Evolutionary conservation across 2,113 vertebrate genomes (phyloP).

Genomic region (Eulemur macaco): DNA sequence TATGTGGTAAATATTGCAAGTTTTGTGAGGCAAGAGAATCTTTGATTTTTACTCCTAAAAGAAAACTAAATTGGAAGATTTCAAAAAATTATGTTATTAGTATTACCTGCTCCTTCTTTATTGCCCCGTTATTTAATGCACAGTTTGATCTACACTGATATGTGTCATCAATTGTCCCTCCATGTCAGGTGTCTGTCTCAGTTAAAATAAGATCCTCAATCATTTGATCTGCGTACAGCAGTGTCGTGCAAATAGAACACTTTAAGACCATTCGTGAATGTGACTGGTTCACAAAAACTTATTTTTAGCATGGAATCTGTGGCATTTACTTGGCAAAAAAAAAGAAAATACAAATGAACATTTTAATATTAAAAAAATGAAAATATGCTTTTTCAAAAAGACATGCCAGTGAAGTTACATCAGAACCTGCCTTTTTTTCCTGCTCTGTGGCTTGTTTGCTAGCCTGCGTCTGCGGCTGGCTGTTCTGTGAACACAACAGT

Average conservation of each 20-base stretch:
- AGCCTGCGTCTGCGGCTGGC: fast-evolving
- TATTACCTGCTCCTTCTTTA: not conserved
- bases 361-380: not conserved
- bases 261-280: not conserved
- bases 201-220: not conserved
- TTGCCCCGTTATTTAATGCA: not conserved
- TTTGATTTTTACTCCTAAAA: slow-evolving; percentile 26
- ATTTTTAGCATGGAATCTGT: not conserved
- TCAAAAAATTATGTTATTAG: not conserved
- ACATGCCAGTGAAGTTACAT: fast-evolving
- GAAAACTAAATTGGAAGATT: slow-evolving; percentile 39
- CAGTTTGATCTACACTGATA: not conserved
- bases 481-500: not conserved
- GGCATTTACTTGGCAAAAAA: not conserved
- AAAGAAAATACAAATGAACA: not conserved
- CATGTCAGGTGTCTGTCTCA: not conserved
- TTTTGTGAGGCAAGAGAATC: slow-evolving; percentile 4
- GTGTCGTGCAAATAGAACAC: fast-evolving
- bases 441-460: fast-evolving
- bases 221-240: slow-evolving; percentile 17
- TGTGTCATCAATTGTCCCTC: not conserved
- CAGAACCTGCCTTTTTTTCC: fast-evolving
- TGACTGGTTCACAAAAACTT: not conserved
- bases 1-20: slow-evolving; percentile 39
- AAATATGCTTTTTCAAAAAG: not conserved